Evolutionary conservation across 23 tunicate genomes (phyloP).

Genomic region (Botrylloides violaceus): DNA sequence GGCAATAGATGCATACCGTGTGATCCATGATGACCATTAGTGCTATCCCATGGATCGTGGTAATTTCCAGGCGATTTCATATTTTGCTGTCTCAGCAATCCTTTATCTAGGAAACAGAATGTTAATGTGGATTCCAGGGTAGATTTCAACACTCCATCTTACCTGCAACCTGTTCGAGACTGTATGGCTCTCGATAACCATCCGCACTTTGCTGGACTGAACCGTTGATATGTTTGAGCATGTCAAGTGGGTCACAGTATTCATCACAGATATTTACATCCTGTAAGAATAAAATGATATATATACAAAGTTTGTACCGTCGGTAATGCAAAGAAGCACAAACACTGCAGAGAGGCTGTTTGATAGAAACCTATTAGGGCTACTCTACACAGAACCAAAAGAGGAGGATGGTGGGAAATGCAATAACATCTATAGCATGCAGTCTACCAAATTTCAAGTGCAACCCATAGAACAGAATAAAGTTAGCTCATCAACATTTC

Average conservation of each 20-base stretch:
- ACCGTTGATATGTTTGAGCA: conserved; percentile 21
- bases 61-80: conserved; percentile 22
- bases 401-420: too few relatives aligned
- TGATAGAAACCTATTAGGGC: too few relatives aligned
- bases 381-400: too few relatives aligned
- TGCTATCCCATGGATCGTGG: conserved; percentile 80
- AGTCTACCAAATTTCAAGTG: too few relatives aligned
- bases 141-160: not conserved
- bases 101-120: not conserved
- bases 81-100: not conserved
- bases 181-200: conserved; percentile 81
- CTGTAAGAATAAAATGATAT: too few relatives aligned
- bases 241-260: conserved; percentile 85
- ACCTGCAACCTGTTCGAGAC: not conserved
- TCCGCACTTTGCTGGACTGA: conserved; percentile 30
- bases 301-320: too few relatives aligned
- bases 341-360: too few relatives aligned
- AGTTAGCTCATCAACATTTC: too few relatives aligned
- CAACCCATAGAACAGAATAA: too few relatives aligned
- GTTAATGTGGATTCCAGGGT: not conserved
- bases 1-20: too few relatives aligned
- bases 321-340: too few relatives aligned
- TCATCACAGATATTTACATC: conserved; percentile 48
- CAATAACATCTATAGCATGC: too few relatives aligned
- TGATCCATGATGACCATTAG: not conserved